Evolutionary conservation across 2,797 vertebrate species (phyloP).

Genomic region (Forpus xanthops): DNA sequence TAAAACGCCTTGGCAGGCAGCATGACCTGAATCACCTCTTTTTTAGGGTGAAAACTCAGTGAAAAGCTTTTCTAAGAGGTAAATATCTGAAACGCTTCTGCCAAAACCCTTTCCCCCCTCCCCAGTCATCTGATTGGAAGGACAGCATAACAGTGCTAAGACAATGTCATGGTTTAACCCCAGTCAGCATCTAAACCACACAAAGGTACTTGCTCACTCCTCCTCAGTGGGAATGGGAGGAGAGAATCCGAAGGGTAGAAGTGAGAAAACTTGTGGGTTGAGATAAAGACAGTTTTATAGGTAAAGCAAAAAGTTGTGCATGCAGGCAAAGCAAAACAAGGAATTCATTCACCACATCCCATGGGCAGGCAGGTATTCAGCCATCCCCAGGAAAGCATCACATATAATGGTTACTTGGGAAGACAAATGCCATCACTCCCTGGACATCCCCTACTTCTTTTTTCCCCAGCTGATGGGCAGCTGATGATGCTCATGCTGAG

Average conservation of each 20-base stretch:
- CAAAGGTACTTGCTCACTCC: not conserved
- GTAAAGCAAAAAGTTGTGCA: not conserved
- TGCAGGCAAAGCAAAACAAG: not conserved
- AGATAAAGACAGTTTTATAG: not conserved
- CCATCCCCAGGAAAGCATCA: not conserved
- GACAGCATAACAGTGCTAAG: not conserved
- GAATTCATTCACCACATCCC: not conserved
- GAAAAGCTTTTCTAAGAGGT: not conserved
- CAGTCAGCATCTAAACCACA: not conserved
- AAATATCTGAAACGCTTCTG: not conserved
- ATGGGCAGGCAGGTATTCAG: not conserved
- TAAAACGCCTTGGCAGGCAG: not conserved
- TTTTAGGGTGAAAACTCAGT: not conserved
- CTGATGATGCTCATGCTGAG: no score
- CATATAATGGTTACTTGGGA: accelerated
- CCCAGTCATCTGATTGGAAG: not conserved
- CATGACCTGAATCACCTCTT: not conserved
- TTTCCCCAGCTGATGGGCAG: not conserved
- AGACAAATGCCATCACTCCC: not conserved
- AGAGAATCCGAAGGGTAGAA: not conserved
- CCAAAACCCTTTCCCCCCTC: not conserved
- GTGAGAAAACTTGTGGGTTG: not conserved
- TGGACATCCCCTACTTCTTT: not conserved
- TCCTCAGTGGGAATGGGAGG: not conserved
- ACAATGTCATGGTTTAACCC: not conserved